Base-by-base conservation (phyloP, 2,888 invertebrate genomes). In the Drosophila tripunctata region DNA sequence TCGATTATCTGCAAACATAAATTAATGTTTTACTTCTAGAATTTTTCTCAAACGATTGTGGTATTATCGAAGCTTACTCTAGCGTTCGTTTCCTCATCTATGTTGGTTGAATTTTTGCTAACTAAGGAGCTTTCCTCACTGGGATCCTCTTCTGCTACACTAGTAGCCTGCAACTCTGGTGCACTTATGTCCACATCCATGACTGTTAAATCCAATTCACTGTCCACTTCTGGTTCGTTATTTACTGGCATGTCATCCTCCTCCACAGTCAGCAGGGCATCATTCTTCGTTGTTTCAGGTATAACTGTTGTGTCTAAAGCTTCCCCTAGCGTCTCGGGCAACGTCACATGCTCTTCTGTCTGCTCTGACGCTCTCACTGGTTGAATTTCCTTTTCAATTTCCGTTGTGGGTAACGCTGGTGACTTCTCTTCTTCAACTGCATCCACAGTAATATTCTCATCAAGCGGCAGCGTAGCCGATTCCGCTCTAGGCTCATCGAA, bases 1-100 rank as follows among this genome's bases (percentile, higher is more conserved):
- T 88, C 78, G 63, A 85, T 76, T 10, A 90, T 83, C 91, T 91
- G 12, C n/a, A 1, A 15, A 35, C 3, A 1, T 4, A 7, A 22
- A n/a, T 19, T n/a, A 17, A 12, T 0, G 19, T 15, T 50, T 12
- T 8, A 27, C 0, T 5, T 19, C 1, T 51, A 1, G 1, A 27
- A 40, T 2, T 5, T 30, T 1, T 5, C 2, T 4, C 2, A 24
- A 6, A 6, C 4, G 17, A 40, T 10, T 6, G 2, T 6, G 2
- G 5, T 4, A 2, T 4, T 8, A 15, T 4, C 2, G 2, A 24
- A 5, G 14, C 51, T 21, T 5, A 73, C 73, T 60, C 36, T 71
- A 1, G 54, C 72, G 17, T 76, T 54, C n/a, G 76, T 65, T 47
- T 65, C 61, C 14, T 60, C 73, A 56, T 73, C 73, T 4, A 73